phyloP scores from a whole-genome alignment of 2,888 invertebrate genomes.

The Hypena proboscidalis region DNA sequence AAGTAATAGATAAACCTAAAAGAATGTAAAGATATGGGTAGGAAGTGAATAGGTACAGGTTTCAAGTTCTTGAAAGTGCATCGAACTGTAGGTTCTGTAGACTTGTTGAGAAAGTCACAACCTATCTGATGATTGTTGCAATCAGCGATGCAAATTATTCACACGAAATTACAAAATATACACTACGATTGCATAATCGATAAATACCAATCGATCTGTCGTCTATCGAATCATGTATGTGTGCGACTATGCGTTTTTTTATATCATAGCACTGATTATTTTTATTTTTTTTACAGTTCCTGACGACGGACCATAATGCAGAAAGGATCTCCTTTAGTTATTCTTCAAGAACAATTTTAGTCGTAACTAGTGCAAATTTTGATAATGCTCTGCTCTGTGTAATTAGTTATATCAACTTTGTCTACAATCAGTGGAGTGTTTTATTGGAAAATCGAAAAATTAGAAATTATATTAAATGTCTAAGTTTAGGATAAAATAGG shows the following conservation, averaged over 20 bases:
- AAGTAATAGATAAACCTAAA: no score
- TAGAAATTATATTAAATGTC: slow-evolving; percentile 25
- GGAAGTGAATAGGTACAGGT: no score
- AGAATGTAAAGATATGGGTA: no score
- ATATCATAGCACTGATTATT: slow-evolving; percentile 5
- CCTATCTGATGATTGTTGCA: no score
- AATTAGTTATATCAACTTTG: slow-evolving; percentile 50
- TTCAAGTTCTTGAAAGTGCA: no score
- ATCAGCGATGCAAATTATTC: no score
- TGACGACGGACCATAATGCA: slow-evolving; percentile 61
- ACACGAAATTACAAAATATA: no score
- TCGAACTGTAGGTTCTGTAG: no score
- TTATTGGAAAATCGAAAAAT: slow-evolving; percentile 27
- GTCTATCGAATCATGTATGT: no score
- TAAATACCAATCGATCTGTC: no score
- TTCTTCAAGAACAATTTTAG: slow-evolving; percentile 67
- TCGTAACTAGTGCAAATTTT: slow-evolving; percentile 71
- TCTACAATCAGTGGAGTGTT: slow-evolving; percentile 48
- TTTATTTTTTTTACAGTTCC: slow-evolving; percentile 46
- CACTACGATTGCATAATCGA: no score
- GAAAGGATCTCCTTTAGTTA: slow-evolving; percentile 78
- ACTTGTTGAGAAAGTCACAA: no score
- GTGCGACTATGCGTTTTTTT: neutral
- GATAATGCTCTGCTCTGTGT: slow-evolving; percentile 65
- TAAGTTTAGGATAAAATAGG: slow-evolving; percentile 25